Conservation (phyloP, 64 coral and sea anemone genomes). For the Porites australiensis region DNA sequence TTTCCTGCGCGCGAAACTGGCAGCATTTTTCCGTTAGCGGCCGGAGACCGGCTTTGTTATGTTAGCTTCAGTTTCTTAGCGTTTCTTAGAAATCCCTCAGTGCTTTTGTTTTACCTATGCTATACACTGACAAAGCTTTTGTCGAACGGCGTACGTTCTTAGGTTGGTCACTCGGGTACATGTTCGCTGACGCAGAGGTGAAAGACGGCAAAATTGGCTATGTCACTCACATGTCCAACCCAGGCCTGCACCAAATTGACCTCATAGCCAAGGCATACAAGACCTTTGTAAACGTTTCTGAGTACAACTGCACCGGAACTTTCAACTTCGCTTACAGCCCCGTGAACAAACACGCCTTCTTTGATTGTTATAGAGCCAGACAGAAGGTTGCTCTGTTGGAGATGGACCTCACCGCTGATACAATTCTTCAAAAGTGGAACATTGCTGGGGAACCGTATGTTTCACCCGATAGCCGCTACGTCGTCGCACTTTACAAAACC, state of each 20-base stretch:
- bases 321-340: slow-evolving; percentile 47
- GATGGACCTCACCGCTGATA: neutral
- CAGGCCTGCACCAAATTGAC: slow-evolving; percentile 44
- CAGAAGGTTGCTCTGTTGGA: neutral
- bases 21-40: too few species aligned
- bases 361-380: neutral
- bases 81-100: too few species aligned
- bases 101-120: too few species aligned
- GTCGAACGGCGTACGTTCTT: neutral
- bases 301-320: slow-evolving; percentile 41
- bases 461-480: slow-evolving; percentile 40
- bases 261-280: slow-evolving; percentile 29
- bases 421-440: neutral
- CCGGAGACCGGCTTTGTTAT: too few species aligned
- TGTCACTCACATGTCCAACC: slow-evolving; percentile 54
- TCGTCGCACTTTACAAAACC: slow-evolving; percentile 30
- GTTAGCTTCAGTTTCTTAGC: too few species aligned
- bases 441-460: slow-evolving; percentile 22
- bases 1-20: too few species aligned
- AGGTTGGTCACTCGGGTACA: slow-evolving; percentile 56
- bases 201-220: slow-evolving; percentile 32
- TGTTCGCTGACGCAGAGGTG: slow-evolving; percentile 26
- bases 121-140: neutral
- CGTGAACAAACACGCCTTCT: slow-evolving; percentile 33
- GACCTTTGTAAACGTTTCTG: slow-evolving; percentile 32